Base-by-base conservation (phyloP, 2,888 invertebrate genomes). In the Eristalinus sepulchralis region DNA sequence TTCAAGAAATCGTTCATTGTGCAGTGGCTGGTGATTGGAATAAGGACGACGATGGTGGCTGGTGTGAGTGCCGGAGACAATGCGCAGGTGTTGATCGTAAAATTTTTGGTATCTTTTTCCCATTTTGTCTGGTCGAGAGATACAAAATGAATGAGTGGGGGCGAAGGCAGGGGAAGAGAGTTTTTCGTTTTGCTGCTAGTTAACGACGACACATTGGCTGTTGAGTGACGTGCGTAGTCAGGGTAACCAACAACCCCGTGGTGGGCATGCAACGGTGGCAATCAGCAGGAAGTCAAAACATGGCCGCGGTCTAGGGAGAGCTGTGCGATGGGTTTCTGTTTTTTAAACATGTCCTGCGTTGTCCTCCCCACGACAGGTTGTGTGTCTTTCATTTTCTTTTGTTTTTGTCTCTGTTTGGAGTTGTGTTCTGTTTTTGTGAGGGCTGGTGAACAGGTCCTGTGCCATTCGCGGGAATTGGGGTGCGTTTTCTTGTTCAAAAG, bases 81-180 rank as follows among this genome's bases (percentile, higher is more conserved):
- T 83, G 83, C 83, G 83, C 83, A 83, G 83, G 83, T 83, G 83
- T 83, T 79, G 75, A 79, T 70, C 55, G 47, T 20, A 66, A 70
- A 71, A 82, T 63, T 60, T 33, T 24, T 64, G 47, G 71, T 55
- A 11, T 64, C 64, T 76, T 55, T 34, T 34, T n/a, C n/a, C n/a
- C 64, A 22, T 72, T 66, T 31, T 55, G 36, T 27, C 64, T 34
- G 34, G 55, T 17, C 34, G 73, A 68, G 77, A 78, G 70, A 53
- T 31, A 36, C 47, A 47, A 47, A 62, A 63, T 64, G 55, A 47
- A 77, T 22, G 8, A 67, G 27, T 36, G 68, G 60, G 66, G 66
- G 31, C 8, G 17, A 27, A 27, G 2, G 68, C 53, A 70, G 66
- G 31, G n/a, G 17, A 27, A 27, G 2, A 3, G 17, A 1, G 6